A percentile compares a stretch with the other conserved stretches of the same genome.
Conservation (phyloP, 1,140 invertebrate species). For the Physella acuta region DNA sequence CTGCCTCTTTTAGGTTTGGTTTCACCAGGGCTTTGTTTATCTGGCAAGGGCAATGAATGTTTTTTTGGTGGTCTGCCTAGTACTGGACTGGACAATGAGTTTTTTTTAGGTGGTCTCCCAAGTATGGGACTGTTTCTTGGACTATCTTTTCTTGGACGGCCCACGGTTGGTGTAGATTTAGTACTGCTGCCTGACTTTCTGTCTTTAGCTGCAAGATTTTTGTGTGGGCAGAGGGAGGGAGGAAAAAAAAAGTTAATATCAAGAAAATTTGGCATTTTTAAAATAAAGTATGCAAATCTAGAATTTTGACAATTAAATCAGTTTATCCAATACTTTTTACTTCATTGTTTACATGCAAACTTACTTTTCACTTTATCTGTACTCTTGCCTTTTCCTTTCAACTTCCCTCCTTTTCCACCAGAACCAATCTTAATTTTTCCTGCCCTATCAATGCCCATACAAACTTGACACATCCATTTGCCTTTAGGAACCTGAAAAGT, state of each 20-base stretch:
- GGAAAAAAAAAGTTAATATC: no score
- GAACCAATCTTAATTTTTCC: conserved; percentile 54
- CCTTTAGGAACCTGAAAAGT: conserved; percentile 71
- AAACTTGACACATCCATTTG: conserved; percentile 54
- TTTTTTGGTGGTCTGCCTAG: conserved; percentile 12
- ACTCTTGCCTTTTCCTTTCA: conserved; percentile 11
- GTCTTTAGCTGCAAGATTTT: conserved; percentile 33
- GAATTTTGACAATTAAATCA: no score
- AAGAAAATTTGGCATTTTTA: background rate
- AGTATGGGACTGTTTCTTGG: conserved; percentile 44
- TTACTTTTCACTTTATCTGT: no score
- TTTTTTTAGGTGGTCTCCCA: conserved; percentile 11
- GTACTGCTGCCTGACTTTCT: conserved; percentile 28
- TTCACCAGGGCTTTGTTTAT: conserved; percentile 16
- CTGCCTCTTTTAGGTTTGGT: conserved; percentile 34
- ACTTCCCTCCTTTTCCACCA: conserved; percentile 12
- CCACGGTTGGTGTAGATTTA: conserved; percentile 37
- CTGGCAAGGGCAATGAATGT: background rate
- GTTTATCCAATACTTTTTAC: no score
- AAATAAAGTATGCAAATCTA: background rate
- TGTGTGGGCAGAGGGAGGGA: no score
- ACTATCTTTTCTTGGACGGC: conserved; percentile 37
- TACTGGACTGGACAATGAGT: conserved; percentile 37
- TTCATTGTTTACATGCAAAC: no score
- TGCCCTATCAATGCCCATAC: conserved; percentile 47